Percentiles rank a stretch among this genome's conserved stretches.
These are phyloP conservation scores for Drepana arcuata DNA, from an alignment of 1,140 invertebrate genomes.

Conservation along the genomic window DNA sequence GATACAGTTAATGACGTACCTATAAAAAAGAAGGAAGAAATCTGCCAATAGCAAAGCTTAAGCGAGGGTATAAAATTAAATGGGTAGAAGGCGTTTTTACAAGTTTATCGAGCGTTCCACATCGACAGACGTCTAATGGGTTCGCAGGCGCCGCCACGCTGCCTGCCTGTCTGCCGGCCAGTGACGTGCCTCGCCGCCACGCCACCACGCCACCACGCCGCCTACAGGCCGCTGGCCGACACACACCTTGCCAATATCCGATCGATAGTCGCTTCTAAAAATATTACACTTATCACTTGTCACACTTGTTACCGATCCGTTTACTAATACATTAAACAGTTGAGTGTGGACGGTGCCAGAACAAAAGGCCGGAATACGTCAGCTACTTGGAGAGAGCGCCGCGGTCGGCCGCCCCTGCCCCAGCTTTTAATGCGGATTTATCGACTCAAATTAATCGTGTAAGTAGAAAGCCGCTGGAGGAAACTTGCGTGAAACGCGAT, in stretches of 20 bases:
- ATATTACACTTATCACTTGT: conserved; percentile 19
- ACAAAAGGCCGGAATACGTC: conserved; percentile 48
- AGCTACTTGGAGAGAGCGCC: conserved; percentile 40
- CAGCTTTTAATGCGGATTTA: conserved; percentile 67
- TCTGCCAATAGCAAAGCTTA: conserved; percentile 66
- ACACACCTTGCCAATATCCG: conserved; percentile 28
- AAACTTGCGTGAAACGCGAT: conserved; percentile 61
- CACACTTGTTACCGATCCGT: conserved; percentile 21
- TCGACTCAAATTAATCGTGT: conserved; percentile 68
- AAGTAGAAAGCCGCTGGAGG: conserved; percentile 48
- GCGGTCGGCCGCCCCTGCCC: conserved; percentile 48
- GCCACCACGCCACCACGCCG: conserved; percentile 13
- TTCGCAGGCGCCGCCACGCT: conserved; percentile 60
- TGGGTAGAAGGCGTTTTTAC: conserved; percentile 70
- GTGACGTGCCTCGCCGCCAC: conserved; percentile 32
- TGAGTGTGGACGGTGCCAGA: conserved; percentile 25
- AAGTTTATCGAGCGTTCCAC: conserved; percentile 70
- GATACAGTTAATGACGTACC: conserved; percentile 54
- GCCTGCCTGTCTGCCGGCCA: conserved; percentile 57
- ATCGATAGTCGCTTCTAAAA: conserved; percentile 24
- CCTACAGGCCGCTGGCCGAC: conserved; percentile 18
- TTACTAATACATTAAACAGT: conserved; percentile 34
- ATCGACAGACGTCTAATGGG: conserved; percentile 65
- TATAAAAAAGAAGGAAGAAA: conserved; percentile 57
- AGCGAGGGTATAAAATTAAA: conserved; percentile 68